phyloP scores from a whole-genome alignment of 2,113 vertebrate genomes.

The Pitta sordida region DNA sequence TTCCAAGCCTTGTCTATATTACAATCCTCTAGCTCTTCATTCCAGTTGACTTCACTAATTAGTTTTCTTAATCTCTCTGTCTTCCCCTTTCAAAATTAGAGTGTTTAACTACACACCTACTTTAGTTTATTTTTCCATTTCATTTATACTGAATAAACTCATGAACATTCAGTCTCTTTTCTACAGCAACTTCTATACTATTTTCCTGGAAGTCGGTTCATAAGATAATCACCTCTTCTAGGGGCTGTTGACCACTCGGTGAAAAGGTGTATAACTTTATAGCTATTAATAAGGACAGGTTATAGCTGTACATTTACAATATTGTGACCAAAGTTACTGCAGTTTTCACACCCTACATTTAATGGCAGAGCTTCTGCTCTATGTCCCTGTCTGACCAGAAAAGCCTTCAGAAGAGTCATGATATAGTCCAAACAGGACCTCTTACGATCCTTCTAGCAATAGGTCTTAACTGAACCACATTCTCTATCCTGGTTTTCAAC shows the following conservation, averaged over 20 bases:
- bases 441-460: background rate
- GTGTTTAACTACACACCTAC: background rate
- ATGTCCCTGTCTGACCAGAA: background rate
- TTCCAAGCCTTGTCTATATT: background rate
- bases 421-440: background rate
- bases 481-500: background rate
- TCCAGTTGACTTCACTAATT: slow-evolving; percentile 30
- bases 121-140: slow-evolving; percentile 6
- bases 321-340: background rate
- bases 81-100: background rate
- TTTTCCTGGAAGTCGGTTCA: background rate
- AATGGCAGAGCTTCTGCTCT: background rate
- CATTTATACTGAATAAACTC: background rate
- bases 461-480: background rate
- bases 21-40: background rate
- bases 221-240: background rate
- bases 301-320: background rate
- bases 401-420: background rate
- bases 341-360: accelerated
- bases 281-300: background rate
- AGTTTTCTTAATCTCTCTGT: slow-evolving; percentile 11
- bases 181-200: background rate
- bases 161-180: background rate
- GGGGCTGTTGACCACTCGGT: background rate
- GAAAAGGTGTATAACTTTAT: background rate